Evolutionary conservation across 2,888 invertebrate genomes (phyloP).

Genomic region (Drosophila nr. medialis): DNA sequence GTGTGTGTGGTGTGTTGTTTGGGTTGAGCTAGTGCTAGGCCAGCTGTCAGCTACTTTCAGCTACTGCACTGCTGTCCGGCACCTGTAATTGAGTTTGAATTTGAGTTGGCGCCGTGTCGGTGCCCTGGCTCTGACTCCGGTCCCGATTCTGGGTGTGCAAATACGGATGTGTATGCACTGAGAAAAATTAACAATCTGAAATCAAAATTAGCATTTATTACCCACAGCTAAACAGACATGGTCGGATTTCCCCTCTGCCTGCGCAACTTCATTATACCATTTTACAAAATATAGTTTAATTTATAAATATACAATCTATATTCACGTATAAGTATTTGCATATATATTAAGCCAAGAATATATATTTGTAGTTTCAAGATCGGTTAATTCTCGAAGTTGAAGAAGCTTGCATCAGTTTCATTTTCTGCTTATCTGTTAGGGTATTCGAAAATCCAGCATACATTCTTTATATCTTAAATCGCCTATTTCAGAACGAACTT

Average conservation of each 20-base stretch:
- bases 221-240: neutral
- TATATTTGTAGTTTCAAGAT: neutral
- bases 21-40: neutral
- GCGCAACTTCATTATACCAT: neutral
- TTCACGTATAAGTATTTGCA: neutral
- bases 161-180: conserved; percentile 2
- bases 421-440: too few species aligned
- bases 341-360: neutral
- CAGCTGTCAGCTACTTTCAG: conserved; percentile 11
- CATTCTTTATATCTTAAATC: neutral
- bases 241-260: neutral
- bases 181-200: neutral
- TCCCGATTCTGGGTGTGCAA: neutral
- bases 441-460: neutral
- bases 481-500: neutral
- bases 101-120: conserved; percentile 16
- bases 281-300: neutral
- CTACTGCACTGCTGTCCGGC: conserved; percentile 36
- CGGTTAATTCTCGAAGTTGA: neutral
- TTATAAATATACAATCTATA: neutral
- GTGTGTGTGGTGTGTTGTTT: neutral
- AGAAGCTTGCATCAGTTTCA: too few species aligned
- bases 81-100: conserved; percentile 50
- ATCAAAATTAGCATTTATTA: neutral
- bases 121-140: conserved; percentile 7